phyloP scores from a whole-genome alignment of 2,113 vertebrate species.

The Scophthalmus maximus region DNA sequence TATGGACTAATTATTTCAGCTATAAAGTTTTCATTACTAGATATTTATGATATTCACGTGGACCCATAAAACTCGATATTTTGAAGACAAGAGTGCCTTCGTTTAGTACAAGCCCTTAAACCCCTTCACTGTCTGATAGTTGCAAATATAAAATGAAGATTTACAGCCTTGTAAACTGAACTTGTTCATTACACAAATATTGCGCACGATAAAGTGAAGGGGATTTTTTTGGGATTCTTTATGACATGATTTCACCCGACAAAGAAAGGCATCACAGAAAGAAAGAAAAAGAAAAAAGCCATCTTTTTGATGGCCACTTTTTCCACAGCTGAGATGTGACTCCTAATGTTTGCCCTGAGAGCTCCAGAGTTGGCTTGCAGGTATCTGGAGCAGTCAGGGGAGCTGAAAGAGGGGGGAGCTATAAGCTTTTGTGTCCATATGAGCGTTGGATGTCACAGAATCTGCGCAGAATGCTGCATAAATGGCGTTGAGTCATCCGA shows the following conservation, averaged over 20 bases:
- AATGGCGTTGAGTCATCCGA: slow-evolving; percentile 37
- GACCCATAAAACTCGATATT: not conserved
- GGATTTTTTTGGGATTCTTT: not conserved
- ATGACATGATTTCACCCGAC: slow-evolving; percentile 20
- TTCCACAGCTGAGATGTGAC: slow-evolving; percentile 1
- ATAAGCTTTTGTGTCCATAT: slow-evolving; percentile 23
- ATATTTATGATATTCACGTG: not conserved
- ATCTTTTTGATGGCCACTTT: slow-evolving; percentile 16
- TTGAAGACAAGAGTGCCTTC: not conserved
- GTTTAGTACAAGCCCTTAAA: not conserved
- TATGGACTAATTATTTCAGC: too few relatives aligned
- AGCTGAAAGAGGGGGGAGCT: not conserved
- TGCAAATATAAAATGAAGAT: not conserved
- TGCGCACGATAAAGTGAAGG: not conserved
- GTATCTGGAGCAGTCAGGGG: slow-evolving; percentile 30
- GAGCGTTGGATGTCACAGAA: slow-evolving; percentile 25
- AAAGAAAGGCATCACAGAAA: too few relatives aligned
- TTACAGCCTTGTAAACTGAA: not conserved
- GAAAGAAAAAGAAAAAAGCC: slow-evolving; percentile 11
- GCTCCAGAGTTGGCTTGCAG: slow-evolving; percentile 30
- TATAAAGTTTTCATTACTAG: not conserved
- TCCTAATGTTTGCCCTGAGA: slow-evolving; percentile 32
- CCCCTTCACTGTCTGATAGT: not conserved
- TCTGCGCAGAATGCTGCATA: slow-evolving; percentile 26
- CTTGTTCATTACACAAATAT: not conserved